Evolutionary conservation across 2,113 vertebrate genomes (phyloP).

Genomic region (Crotalus horridus): DNA sequence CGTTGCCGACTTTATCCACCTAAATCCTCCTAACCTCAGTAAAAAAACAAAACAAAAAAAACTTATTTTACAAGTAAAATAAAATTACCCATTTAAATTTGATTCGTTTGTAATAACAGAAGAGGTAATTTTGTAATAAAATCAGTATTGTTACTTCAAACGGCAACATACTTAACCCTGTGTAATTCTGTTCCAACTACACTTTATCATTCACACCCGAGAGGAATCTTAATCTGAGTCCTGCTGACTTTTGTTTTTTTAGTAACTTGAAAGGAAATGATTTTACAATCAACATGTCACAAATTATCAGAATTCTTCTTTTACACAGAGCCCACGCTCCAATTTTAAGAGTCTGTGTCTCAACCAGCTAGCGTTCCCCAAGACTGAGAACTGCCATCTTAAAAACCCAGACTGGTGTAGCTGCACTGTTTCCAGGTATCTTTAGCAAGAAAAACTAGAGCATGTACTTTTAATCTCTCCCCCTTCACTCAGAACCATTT

Average conservation of each 20-base stretch:
- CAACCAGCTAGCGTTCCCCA: conserved; percentile 39
- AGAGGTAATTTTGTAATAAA: conserved; percentile 84
- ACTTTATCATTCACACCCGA: conserved; percentile 58
- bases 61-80: conserved; percentile 71
- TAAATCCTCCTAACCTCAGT: conserved; percentile 70
- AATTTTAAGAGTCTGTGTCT: conserved; percentile 52
- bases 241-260: conserved; percentile 59
- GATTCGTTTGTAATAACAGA: conserved; percentile 71
- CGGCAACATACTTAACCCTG: conserved; percentile 74
- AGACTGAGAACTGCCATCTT: background rate
- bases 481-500: background rate
- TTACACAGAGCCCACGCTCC: conserved; percentile 54
- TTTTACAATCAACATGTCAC: conserved; percentile 71
- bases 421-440: background rate
- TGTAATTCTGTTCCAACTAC: conserved; percentile 72
- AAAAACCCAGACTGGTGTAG: background rate
- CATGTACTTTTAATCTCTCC: background rate
- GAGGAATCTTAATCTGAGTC: conserved; percentile 57
- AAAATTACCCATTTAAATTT: conserved; percentile 69
- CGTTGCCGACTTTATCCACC: background rate
- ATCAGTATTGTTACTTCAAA: conserved; percentile 72
- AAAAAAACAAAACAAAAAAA: conserved; percentile 58
- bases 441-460: background rate
- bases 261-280: conserved; percentile 54
- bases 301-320: conserved; percentile 56